phyloP scores from a whole-genome alignment of 2,888 invertebrate species.

The Campaea margaritaria region DNA sequence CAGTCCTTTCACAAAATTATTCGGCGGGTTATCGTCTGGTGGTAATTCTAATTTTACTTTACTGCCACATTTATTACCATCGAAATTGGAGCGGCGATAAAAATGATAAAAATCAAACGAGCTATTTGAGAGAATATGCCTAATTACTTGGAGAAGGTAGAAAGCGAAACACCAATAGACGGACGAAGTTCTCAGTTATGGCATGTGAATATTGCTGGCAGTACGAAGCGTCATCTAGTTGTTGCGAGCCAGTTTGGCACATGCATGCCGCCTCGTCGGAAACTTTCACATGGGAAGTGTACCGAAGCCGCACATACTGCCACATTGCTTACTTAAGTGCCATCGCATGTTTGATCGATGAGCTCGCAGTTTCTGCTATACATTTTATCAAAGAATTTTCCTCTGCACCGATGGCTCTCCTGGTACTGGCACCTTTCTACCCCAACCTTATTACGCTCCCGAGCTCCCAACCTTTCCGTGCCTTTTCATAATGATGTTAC shows the following conservation, averaged over 20 bases:
- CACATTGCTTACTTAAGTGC: slow-evolving; percentile 42
- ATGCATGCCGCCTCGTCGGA: slow-evolving; percentile 48
- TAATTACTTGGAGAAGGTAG: slow-evolving; percentile 20
- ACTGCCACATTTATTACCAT: slow-evolving; percentile 28
- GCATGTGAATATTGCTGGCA: slow-evolving; percentile 34
- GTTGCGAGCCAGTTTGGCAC: slow-evolving; percentile 49
- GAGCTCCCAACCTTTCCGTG: slow-evolving; percentile 58
- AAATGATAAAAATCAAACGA: slow-evolving; percentile 31
- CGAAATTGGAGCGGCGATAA: slow-evolving; percentile 27
- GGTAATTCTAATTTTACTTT: slow-evolving; percentile 29
- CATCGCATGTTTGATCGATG: slow-evolving; percentile 72
- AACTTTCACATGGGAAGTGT: slow-evolving; percentile 52
- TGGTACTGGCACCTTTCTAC: slow-evolving; percentile 44
- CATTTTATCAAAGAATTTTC: slow-evolving; percentile 59
- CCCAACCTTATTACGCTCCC: slow-evolving; percentile 60
- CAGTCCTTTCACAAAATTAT: slow-evolving; percentile 10
- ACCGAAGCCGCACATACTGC: slow-evolving; percentile 37
- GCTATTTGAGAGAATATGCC: slow-evolving; percentile 3
- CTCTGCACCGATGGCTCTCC: slow-evolving; percentile 42
- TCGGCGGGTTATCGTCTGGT: slow-evolving; percentile 18
- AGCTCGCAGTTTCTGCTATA: slow-evolving; percentile 63
- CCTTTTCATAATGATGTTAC: slow-evolving; percentile 66
- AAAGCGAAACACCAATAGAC: slow-evolving; percentile 25
- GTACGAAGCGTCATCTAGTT: slow-evolving; percentile 29
- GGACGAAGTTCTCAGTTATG: slow-evolving; percentile 33